Evolutionary conservation across 53 echinoderm and acorn worm genomes (phyloP).

Genomic region (Actinopyga echinites): DNA sequence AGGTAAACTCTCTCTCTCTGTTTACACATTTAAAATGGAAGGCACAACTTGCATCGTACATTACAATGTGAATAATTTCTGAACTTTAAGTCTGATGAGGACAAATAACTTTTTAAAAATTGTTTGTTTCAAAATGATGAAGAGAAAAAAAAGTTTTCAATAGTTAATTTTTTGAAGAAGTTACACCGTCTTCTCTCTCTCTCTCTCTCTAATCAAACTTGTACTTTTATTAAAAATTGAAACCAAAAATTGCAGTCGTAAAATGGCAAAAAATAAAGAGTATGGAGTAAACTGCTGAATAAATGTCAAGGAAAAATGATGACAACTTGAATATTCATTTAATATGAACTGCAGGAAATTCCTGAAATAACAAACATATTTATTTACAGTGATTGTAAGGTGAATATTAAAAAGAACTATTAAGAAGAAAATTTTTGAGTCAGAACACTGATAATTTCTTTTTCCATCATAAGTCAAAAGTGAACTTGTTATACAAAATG

Average conservation of each 20-base stretch:
- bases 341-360: constrained; percentile 15
- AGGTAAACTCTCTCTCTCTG: constrained; percentile 3
- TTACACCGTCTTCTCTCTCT: neutral
- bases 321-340: constrained; percentile 14
- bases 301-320: constrained; percentile 24
- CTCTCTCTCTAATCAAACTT: neutral
- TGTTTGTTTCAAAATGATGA: constrained; percentile 27
- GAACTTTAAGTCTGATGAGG: constrained; percentile 20
- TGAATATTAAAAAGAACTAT: constrained; percentile 26
- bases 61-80: constrained; percentile 38
- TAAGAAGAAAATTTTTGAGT: constrained; percentile 16
- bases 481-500: constrained; percentile 27
- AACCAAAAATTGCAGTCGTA: constrained; percentile 29
- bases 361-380: constrained; percentile 25
- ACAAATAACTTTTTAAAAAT: constrained; percentile 12
- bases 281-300: constrained; percentile 8
- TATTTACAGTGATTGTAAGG: constrained; percentile 40
- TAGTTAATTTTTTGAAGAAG: neutral
- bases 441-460: constrained; percentile 19
- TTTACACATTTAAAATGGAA: constrained; percentile 30
- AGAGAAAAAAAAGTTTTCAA: neutral
- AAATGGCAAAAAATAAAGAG: constrained; percentile 18
- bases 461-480: constrained; percentile 12
- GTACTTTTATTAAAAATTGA: constrained; percentile 35
- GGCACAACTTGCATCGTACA: constrained; percentile 36